Base-by-base conservation (phyloP, 30 jellyfish, hydroid and myxozoan genomes). In the Rhopilema esculentum region DNA sequence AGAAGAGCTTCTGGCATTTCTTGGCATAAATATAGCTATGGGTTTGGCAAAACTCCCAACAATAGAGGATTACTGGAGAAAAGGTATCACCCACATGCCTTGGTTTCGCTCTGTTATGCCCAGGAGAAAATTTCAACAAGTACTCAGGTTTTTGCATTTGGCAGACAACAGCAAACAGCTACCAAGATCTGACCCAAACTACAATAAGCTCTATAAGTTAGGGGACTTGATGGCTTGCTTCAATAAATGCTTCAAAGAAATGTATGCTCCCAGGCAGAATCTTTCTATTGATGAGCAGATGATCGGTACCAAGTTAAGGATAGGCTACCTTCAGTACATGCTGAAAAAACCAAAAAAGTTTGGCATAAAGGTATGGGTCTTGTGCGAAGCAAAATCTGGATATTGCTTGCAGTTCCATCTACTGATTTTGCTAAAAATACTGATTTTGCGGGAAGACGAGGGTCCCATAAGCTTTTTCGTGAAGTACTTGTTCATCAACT, bases 341-440 rank as follows among this genome's bases (percentile, higher is more conserved):
- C 78, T 88, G 23, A 69, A 84, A 72, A 70, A 84, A 29, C 79
- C 88, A 50, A 51, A 69, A 15, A 84, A 84, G 49, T 72, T 57
- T 72, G 82, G 89, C 32, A 71, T 70, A 72, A 84, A 70, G 51
- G 26, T 84, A 19, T 84, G 93, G 89, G 88, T 80, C 27, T 67
- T 70, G 24, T 70, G 80, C 72, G 89, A 84, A 66, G 63, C 93
- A 27, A 23, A 22, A 29, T 26, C 66, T 51, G 69, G 84, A 16
- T 70, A 84, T 63, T 49, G 87, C 29, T 66, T 72, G 16, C 73
- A 71, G 27, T 69, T 84, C 79, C 88, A 84, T 26, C 15, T 19
- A 77, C 89, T 22, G 53, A 18, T n/a, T n/a, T n/a, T n/a, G n/a
- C n/a, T n/a, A n/a, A n/a, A n/a, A n/a, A n/a, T n/a, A n/a, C n/a